Evolutionary conservation across 2,113 vertebrate genomes (phyloP).

Genomic region (Cyprinodon tularosa): DNA sequence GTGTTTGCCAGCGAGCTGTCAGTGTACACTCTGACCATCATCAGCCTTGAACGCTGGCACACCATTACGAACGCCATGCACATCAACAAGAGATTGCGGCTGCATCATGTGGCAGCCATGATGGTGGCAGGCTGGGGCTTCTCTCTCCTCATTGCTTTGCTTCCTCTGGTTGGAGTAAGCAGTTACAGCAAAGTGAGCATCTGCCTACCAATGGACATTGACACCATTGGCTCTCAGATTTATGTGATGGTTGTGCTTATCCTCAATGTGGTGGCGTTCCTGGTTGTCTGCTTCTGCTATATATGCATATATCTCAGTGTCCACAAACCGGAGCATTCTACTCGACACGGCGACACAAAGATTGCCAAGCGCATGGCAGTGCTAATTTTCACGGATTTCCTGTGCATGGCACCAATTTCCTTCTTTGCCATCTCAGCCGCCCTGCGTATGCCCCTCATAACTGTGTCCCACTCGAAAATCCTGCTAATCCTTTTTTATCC

Average conservation of each 20-base stretch:
- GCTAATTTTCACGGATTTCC: constrained; percentile 94
- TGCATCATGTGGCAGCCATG: constrained; percentile 83
- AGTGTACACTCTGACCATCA: constrained; percentile 88
- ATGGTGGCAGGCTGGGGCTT: constrained; percentile 89
- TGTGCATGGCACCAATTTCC: constrained; percentile 94
- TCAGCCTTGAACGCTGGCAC: constrained; percentile 92
- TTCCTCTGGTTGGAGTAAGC: constrained; percentile 91
- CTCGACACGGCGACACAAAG: constrained; percentile 86
- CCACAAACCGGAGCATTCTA: constrained; percentile 83
- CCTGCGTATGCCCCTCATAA: constrained; percentile 90
- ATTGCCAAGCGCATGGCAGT: constrained; percentile 94
- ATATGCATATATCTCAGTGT: constrained; percentile 88
- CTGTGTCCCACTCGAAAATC: constrained; percentile 93
- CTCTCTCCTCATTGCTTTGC: constrained; percentile 81
- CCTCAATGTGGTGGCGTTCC: constrained; percentile 86
- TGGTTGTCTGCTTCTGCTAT: constrained; percentile 89
- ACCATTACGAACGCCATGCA: constrained; percentile 92
- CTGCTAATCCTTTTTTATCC: constrained; percentile 94
- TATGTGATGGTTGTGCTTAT: constrained; percentile 86
- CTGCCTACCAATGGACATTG: constrained; percentile 94
- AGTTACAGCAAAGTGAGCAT: constrained; percentile 94
- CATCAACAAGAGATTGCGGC: constrained; percentile 83
- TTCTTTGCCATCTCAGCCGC: constrained; percentile 95
- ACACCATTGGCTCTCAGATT: constrained; percentile 82
- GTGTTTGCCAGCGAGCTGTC: constrained; percentile 94